phyloP scores from a whole-genome alignment of 2,888 invertebrate genomes.

The Blastobasis adustella region DNA sequence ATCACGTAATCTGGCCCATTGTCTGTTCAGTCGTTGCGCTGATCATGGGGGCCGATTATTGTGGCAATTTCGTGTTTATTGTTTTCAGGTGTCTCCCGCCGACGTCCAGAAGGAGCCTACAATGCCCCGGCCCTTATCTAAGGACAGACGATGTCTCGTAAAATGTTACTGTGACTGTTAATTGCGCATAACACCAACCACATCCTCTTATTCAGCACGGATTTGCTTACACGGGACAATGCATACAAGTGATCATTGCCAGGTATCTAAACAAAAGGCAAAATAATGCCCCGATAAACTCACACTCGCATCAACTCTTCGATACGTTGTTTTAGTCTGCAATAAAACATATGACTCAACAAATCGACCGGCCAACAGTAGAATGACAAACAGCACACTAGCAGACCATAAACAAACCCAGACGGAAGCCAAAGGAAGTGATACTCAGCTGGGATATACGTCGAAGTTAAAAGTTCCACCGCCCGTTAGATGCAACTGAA shows the following conservation, averaged over 20 bases:
- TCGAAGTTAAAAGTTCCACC: conserved; percentile 67
- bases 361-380: conserved; percentile 14
- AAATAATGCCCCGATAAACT: no score
- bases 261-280: no score
- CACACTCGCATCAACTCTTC: no score
- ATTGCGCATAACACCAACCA: conserved; percentile 5
- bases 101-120: conserved; percentile 41
- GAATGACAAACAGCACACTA: conserved; percentile 27
- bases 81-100: conserved; percentile 65
- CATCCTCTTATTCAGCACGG: no score
- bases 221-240: no score
- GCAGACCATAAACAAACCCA: conserved; percentile 45
- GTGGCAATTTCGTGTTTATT: conserved; percentile 70
- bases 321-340: no score
- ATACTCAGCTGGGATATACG: conserved; percentile 57
- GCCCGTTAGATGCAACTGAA: conserved; percentile 57
- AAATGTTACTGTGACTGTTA: conserved; percentile 34
- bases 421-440: conserved; percentile 43
- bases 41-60: conserved; percentile 71
- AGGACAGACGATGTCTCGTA: conserved; percentile 30
- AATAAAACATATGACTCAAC: conserved; percentile 5
- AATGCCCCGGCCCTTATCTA: conserved; percentile 41
- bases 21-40: conserved; percentile 57
- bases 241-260: no score
- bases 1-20: conserved; percentile 70